Conservation (phyloP, 2,888 invertebrate genomes). For the Alsophila aescularia region DNA sequence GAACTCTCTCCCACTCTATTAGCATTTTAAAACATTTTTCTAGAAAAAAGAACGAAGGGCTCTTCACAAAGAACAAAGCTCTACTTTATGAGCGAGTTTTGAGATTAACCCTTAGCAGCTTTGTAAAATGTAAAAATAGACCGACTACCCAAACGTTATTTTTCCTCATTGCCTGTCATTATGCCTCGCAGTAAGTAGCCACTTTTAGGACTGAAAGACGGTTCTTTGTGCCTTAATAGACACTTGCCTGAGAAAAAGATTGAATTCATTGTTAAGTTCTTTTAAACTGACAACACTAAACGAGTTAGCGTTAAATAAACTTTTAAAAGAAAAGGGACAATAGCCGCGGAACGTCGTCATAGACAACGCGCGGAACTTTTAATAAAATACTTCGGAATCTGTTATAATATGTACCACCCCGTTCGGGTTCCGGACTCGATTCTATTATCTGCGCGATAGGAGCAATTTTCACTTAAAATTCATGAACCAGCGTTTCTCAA, state of each 20-base stretch:
- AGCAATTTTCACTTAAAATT: constrained; percentile 33
- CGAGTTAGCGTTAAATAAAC: constrained; percentile 56
- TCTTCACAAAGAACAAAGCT: constrained; percentile 23
- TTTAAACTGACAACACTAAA: constrained; percentile 52
- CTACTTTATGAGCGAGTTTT: constrained; percentile 23
- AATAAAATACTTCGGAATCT: constrained; percentile 57
- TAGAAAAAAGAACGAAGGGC: constrained; percentile 1
- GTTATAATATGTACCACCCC: constrained; percentile 45
- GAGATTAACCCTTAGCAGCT: constrained; percentile 35
- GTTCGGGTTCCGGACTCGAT: constrained; percentile 33
- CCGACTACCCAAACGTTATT: constrained; percentile 39
- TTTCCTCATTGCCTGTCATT: constrained; percentile 43
- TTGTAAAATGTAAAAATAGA: constrained; percentile 36
- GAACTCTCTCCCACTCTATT: not conserved
- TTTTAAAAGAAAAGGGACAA: constrained; percentile 48
- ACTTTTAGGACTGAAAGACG: constrained; percentile 44
- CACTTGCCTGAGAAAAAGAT: constrained; percentile 52
- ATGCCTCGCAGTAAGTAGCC: constrained; percentile 42
- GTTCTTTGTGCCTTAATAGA: constrained; percentile 52
- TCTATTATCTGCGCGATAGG: constrained; percentile 30
- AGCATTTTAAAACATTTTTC: constrained; percentile 4
- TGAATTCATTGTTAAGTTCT: constrained; percentile 57
- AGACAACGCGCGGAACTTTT: constrained; percentile 56
- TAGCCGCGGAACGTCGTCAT: constrained; percentile 49
- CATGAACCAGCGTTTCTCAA: constrained; percentile 22